Conservation (phyloP, 2,113 vertebrate genomes). For the Syrrhaptes paradoxus region DNA sequence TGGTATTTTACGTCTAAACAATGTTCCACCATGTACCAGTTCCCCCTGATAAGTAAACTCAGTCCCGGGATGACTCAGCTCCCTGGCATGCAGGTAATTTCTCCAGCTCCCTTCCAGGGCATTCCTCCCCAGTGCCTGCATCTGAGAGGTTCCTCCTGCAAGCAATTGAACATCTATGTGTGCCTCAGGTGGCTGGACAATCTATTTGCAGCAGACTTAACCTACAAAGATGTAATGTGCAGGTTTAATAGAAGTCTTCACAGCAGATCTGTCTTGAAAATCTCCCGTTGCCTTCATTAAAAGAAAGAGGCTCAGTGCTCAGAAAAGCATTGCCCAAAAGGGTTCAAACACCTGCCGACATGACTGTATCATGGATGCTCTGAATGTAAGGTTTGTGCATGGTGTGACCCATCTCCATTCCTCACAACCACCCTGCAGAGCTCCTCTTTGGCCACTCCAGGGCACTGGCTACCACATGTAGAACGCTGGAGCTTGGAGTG, state of each 20-base stretch:
- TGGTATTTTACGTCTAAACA: conserved; percentile 29
- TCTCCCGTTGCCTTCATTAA: background rate
- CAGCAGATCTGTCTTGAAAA: background rate
- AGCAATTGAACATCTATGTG: background rate
- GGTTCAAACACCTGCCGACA: background rate
- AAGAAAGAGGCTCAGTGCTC: background rate
- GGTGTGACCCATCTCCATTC: background rate
- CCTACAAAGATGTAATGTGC: background rate
- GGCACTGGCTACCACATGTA: rapidly evolving
- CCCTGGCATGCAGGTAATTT: conserved; percentile 43
- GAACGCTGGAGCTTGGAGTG: background rate
- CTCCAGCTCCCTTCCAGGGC: background rate
- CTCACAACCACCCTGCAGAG: background rate
- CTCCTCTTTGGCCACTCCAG: background rate
- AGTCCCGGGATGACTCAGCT: conserved; percentile 31
- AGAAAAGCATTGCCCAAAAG: background rate
- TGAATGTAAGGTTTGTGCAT: no score
- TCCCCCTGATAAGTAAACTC: conserved; percentile 27
- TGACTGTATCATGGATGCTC: background rate
- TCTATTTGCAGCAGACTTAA: background rate
- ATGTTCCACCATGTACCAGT: conserved; percentile 58
- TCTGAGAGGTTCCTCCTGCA: background rate
- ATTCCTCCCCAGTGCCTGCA: background rate
- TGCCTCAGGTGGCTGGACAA: background rate
- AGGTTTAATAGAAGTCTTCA: background rate